Percentiles rank a stretch among this genome's conserved stretches.
Evolutionary conservation across 2,797 vertebrate species (phyloP).

Genomic region (Tadarida brasiliensis): DNA sequence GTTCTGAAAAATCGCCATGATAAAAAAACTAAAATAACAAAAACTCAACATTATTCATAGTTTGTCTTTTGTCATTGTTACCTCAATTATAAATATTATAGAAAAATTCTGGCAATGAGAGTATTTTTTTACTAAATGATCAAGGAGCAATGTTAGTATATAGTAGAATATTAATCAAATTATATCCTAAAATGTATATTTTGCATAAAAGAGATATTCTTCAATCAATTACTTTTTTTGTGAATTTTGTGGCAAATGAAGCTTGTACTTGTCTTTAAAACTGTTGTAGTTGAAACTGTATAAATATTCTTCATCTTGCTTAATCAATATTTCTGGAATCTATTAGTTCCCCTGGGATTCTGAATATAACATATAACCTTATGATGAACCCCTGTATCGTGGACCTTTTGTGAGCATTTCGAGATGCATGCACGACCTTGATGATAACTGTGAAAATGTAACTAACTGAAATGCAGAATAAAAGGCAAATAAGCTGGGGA

Average conservation of each 20-base stretch:
- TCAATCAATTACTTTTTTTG: conserved; percentile 91
- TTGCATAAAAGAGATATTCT: conserved; percentile 91
- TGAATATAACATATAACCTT: conserved; percentile 87
- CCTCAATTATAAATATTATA: conserved; percentile 87
- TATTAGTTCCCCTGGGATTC: conserved; percentile 90
- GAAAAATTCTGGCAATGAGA: conserved; percentile 89
- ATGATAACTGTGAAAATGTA: conserved; percentile 87
- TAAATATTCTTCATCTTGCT: conserved; percentile 89
- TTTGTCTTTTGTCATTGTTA: conserved; percentile 88
- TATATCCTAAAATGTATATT: conserved; percentile 90
- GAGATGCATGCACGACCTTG: conserved; percentile 93
- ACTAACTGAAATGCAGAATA: conserved; percentile 90
- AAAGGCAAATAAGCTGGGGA: conserved; percentile 87
- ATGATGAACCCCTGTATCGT: conserved; percentile 91
- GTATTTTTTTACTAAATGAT: conserved; percentile 86
- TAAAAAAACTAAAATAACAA: conserved; percentile 27
- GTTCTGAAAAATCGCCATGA: conserved; percentile 79
- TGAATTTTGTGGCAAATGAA: conserved; percentile 92
- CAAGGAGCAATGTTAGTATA: conserved; percentile 83
- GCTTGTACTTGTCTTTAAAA: conserved; percentile 89
- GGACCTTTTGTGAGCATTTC: conserved; percentile 93
- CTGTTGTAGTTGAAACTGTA: conserved; percentile 91
- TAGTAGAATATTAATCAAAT: conserved; percentile 88
- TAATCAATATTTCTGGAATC: conserved; percentile 89
- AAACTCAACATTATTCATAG: conserved; percentile 84